These are phyloP conservation scores for Caenorhabditis brenneri DNA, from an alignment of 1,140 invertebrate genomes.

Conservation along the genomic window DNA sequence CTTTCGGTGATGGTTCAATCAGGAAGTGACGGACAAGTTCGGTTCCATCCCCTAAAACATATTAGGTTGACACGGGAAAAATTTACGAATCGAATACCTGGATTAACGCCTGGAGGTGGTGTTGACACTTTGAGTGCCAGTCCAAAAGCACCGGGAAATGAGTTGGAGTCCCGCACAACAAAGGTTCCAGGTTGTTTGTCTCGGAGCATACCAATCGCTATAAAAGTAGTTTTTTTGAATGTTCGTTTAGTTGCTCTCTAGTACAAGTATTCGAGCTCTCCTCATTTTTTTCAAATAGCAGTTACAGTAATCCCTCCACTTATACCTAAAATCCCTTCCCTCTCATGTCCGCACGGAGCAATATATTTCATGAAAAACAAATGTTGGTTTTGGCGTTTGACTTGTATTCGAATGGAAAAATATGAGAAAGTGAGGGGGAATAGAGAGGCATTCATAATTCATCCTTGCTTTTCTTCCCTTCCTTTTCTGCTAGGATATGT, in stretches of 20 bases:
- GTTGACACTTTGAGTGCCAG: conserved; percentile 86
- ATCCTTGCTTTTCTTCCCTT: not conserved
- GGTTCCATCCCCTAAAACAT: conserved; percentile 74
- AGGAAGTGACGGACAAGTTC: conserved; percentile 94
- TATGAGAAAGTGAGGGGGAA: not conserved
- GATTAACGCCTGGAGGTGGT: conserved; percentile 77
- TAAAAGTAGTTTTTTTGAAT: conserved; percentile 55
- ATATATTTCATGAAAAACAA: conserved; percentile 40
- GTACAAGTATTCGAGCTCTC: not conserved
- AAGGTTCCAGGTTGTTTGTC: conserved; percentile 90
- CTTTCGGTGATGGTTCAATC: conserved; percentile 91
- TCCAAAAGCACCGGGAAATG: conserved; percentile 94
- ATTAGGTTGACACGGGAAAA: not conserved
- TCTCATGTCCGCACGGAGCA: conserved; percentile 14
- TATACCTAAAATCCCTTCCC: not conserved
- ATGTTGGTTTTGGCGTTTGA: not conserved
- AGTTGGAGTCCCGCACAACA: conserved; percentile 90
- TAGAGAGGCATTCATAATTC: conserved; percentile 33
- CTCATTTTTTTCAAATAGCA: not conserved
- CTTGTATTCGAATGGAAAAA: not conserved
- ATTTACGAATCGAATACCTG: no score
- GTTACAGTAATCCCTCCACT: not conserved
- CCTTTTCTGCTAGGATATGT: not conserved
- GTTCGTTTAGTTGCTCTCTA: no score
- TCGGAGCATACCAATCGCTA: conserved; percentile 86